These are phyloP conservation scores for Oscheius onirici DNA, from an alignment of 2,888 invertebrate species.

Conservation along the genomic window DNA sequence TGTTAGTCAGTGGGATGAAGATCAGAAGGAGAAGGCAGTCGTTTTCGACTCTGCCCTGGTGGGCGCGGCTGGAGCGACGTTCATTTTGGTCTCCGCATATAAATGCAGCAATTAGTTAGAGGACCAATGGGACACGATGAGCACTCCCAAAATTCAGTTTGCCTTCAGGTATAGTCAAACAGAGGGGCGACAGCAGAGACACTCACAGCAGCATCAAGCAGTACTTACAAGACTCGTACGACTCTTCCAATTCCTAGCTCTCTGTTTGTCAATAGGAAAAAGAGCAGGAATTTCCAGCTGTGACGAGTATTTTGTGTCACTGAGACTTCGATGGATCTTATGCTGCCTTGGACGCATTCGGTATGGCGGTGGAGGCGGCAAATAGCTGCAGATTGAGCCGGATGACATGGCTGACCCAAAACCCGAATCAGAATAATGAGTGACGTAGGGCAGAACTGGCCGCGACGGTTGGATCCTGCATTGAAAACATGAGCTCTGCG, in stretches of 20 bases:
- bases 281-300: constrained; percentile 33
- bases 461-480: constrained; percentile 38
- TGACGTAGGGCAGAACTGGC: constrained; percentile 61
- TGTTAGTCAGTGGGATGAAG: constrained; percentile 6
- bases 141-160: constrained; percentile 10
- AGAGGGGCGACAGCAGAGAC: neutral
- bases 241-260: constrained; percentile 18
- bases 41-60: constrained; percentile 24
- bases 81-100: constrained; percentile 34
- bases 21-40: constrained; percentile 16
- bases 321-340: constrained; percentile 64
- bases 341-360: constrained; percentile 47
- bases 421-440: constrained; percentile 69
- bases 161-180: constrained; percentile 4
- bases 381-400: constrained; percentile 62
- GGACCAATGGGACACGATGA: constrained; percentile 25
- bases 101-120: constrained; percentile 33
- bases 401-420: constrained; percentile 66
- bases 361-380: constrained; percentile 70
- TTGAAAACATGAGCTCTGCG: neutral
- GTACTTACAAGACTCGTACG: constrained; percentile 35
- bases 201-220: too few species aligned
- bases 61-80: constrained; percentile 28
- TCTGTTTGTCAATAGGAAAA: constrained; percentile 30
- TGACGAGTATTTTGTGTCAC: constrained; percentile 62